Evolutionary conservation across 2,888 invertebrate genomes (phyloP), one percentile per base, ranked within the genome.

Genomic region (Euplexia lucipara): DNA sequence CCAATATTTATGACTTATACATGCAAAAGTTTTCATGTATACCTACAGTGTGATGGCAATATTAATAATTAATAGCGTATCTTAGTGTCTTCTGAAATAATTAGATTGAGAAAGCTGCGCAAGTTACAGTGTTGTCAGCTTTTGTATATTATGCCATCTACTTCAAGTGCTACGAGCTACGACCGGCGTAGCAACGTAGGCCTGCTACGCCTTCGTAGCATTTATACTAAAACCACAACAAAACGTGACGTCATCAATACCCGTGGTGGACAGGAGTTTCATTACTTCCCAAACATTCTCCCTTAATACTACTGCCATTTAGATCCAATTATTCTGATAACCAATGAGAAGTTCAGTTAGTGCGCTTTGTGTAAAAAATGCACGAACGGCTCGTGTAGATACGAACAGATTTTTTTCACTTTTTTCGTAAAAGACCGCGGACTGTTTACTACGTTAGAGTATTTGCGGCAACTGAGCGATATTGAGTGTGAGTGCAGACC

Each of bases 181-280:
- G 47, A 48, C 32, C 26, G n/a, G 10, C 58, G 47, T 34, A 39
- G 52, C 34, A 8, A 18, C 22, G 41, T 53, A 58, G 58, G 20
- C n/a, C 7, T 26, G 18, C n/a, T 37, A 37, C 52, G 14, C 10
- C 10, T 30, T 18, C 10, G 37, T 52, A 37, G 26, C 18, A 30
- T 3, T 37, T 8, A 10, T 52, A 30, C 18, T 26, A 8, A 2
- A 14, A 35, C 3, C 2, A 16, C 26, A 22, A 1, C 18, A 18
- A 10, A 16, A 3, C 1, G 16, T 18, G 12, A 34, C 35, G 14
- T 30, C 12, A 37, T 30, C 18, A 18, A 26, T 22, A 35, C 1
- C 2, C 26, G 32, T 22, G 7, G 2, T n/a, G 30, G 12, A 12
- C 18, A 34, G 9, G n/a, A 34, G 20, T 20, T 34, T 6, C 30